Evolutionary conservation across 1,140 invertebrate genomes (phyloP).

Genomic region (Drosophila asahinai): DNA sequence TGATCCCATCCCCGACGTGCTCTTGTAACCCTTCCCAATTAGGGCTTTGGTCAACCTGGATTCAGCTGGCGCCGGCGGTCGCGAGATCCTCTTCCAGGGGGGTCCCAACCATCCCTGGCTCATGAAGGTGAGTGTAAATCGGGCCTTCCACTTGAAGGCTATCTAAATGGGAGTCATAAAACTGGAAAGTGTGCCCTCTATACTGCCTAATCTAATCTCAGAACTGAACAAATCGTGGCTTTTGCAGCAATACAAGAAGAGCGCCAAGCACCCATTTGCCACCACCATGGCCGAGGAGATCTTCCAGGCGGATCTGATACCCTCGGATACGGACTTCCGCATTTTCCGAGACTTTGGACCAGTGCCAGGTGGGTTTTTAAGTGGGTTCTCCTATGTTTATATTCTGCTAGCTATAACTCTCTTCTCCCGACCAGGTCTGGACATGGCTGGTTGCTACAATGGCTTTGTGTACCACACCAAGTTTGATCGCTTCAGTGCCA

Average conservation of each 20-base stretch:
- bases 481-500: conserved; percentile 91
- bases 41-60: conserved; percentile 97
- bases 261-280: conserved; percentile 92
- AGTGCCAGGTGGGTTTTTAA: conserved; percentile 86
- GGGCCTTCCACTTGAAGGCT: conserved; percentile 25
- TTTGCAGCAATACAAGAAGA: conserved; percentile 91
- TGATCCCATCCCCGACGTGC: background rate
- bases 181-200: conserved; percentile 6
- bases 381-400: conserved; percentile 70
- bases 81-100: conserved; percentile 97
- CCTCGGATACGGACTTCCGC: conserved; percentile 94
- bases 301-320: conserved; percentile 93
- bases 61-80: conserved; percentile 96
- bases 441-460: conserved; percentile 97
- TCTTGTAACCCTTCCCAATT: background rate
- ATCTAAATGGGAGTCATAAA: conserved; percentile 21
- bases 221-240: conserved; percentile 23
- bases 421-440: conserved; percentile 86
- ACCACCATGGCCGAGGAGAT: conserved; percentile 94
- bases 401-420: conserved; percentile 82
- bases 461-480: conserved; percentile 96
- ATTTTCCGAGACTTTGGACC: conserved; percentile 94
- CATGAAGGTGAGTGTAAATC: conserved; percentile 87
- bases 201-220: conserved; percentile 23
- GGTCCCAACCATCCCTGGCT: conserved; percentile 97